phyloP scores from a whole-genome alignment of 2,797 vertebrate species.

The Remorina albescens region DNA sequence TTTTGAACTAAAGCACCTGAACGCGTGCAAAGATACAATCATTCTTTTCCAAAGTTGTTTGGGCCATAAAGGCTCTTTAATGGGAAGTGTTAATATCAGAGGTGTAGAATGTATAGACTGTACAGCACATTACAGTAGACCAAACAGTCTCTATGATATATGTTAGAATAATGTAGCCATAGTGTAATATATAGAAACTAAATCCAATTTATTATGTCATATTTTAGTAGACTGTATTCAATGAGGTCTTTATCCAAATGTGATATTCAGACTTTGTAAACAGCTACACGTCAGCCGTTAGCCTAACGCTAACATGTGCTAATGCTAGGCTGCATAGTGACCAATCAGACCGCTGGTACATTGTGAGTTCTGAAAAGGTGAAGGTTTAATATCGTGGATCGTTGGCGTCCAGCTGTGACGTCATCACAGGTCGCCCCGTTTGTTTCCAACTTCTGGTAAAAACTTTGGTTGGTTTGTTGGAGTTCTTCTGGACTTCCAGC shows the following conservation, averaged over 20 bases:
- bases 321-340: not conserved
- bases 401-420: too few species aligned
- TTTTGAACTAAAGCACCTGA: conserved; percentile 15
- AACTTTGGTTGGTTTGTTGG: too few species aligned
- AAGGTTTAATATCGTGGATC: not conserved
- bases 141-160: conserved; percentile 62
- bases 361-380: not conserved
- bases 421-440: too few species aligned
- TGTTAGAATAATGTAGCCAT: conserved; percentile 69
- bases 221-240: conserved; percentile 48
- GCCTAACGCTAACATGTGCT: not conserved
- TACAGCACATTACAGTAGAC: conserved; percentile 65
- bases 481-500: too few species aligned
- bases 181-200: conserved; percentile 62
- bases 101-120: conserved; percentile 46
- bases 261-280: conserved; percentile 52
- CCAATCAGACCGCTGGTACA: not conserved
- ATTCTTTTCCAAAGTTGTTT: conserved; percentile 56
- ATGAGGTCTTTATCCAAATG: conserved; percentile 35
- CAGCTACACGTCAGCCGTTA: conserved; percentile 36
- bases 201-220: conserved; percentile 51
- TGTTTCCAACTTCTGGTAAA: too few species aligned
- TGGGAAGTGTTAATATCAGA: conserved; percentile 11
- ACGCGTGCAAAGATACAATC: conserved; percentile 39
- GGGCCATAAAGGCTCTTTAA: conserved; percentile 30